Conservation (phyloP, 2,888 invertebrate genomes). For the Pseudococcus jackbeardsleyi region DNA sequence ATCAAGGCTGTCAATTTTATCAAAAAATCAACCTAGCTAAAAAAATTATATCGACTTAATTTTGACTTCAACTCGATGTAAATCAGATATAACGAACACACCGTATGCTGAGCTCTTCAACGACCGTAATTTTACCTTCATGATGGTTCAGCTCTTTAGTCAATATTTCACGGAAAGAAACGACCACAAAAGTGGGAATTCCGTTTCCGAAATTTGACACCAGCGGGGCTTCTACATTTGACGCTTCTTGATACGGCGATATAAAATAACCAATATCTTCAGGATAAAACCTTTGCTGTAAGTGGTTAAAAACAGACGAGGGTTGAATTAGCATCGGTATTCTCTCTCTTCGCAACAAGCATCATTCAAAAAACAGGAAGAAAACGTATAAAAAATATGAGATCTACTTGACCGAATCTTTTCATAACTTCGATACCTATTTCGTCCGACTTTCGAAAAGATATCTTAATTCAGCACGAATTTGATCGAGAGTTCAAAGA, state of each 20-base stretch:
- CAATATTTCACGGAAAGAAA: conserved; percentile 57
- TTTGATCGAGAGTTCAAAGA: too few species aligned
- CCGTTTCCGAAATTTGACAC: conserved; percentile 55
- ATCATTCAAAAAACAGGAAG: neutral
- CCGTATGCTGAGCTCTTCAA: neutral
- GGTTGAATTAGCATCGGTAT: neutral
- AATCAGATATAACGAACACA: neutral
- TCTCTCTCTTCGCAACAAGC: neutral
- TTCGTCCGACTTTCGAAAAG: too few species aligned
- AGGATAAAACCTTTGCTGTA: conserved; percentile 53
- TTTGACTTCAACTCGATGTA: too few species aligned
- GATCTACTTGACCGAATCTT: neutral
- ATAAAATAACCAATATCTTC: conserved; percentile 30
- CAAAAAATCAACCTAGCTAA: too few species aligned
- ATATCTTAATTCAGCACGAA: too few species aligned
- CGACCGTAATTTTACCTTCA: conserved; percentile 18
- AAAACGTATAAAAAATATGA: neutral
- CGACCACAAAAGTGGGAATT: conserved; percentile 61
- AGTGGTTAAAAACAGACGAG: neutral
- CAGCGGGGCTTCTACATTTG: conserved; percentile 24
- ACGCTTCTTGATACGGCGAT: conserved; percentile 33
- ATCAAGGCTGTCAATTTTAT: too few species aligned
- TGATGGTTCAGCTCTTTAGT: conserved; percentile 45
- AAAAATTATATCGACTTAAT: too few species aligned
- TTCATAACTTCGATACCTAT: too few species aligned